phyloP scores from a whole-genome alignment of 1,140 invertebrate species.

The Ooceraea biroi region DNA sequence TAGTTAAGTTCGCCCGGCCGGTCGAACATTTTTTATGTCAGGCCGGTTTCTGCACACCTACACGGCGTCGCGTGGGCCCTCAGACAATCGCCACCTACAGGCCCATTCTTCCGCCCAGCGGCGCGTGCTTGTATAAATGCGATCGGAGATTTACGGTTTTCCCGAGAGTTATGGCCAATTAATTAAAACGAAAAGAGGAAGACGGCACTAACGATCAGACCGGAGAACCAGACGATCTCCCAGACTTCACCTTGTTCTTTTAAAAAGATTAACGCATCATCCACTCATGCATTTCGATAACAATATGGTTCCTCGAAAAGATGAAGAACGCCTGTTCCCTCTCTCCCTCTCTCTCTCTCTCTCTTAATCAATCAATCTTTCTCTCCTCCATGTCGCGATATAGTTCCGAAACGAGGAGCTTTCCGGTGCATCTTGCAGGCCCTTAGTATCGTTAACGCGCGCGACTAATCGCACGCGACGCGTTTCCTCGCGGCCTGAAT shows the following conservation, averaged over 20 bases:
- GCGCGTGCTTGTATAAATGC: slow-evolving; percentile 65
- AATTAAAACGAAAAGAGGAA: slow-evolving; percentile 77
- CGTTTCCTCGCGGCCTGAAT: slow-evolving; percentile 14
- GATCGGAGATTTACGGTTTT: slow-evolving; percentile 84
- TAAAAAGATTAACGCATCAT: slow-evolving; percentile 38
- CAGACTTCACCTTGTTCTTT: slow-evolving; percentile 17
- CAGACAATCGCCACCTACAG: slow-evolving; percentile 84
- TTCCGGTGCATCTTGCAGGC: too few species aligned
- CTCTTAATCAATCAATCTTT: too few species aligned
- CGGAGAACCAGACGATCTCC: slow-evolving; percentile 18
- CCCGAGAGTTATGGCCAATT: slow-evolving; percentile 84
- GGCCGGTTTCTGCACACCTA: slow-evolving; percentile 78
- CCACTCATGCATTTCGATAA: slow-evolving; percentile 12
- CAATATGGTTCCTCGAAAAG: neutral
- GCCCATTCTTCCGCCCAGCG: slow-evolving; percentile 73
- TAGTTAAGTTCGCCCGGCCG: slow-evolving; percentile 19
- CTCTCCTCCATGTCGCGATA: too few species aligned
- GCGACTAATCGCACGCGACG: slow-evolving; percentile 62
- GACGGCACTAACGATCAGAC: slow-evolving; percentile 65
- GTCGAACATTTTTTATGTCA: slow-evolving; percentile 49
- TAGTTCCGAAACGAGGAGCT: too few species aligned
- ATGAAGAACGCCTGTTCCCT: too few species aligned
- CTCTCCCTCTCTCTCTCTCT: too few species aligned
- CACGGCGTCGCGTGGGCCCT: slow-evolving; percentile 79
- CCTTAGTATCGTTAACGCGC: neutral